Evolutionary conservation across 2,888 invertebrate species (phyloP), one percentile per base, ranked within the genome.

Genomic region (Caenorhabditis afra): DNA sequence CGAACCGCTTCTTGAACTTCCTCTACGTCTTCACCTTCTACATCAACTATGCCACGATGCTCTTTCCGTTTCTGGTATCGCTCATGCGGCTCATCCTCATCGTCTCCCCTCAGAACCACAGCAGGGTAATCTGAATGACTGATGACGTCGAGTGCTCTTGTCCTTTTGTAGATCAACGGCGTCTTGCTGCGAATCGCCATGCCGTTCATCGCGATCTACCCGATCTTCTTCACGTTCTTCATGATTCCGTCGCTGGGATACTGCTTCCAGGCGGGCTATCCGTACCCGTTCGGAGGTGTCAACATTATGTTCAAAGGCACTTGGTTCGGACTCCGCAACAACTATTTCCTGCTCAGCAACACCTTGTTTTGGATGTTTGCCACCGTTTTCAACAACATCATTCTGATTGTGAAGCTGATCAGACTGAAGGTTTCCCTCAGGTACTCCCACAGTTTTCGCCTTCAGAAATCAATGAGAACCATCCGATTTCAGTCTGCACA

Each of bases 31-130:
- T 35, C 23, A 64, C 77, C 3, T 64, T 55, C 39, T 77, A 77
- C 50, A 45, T 77, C 16, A 71, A 71, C 29, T 77, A 77, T 22
- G 37, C 59, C 16, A 59, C 55, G 3, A 71, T 77, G 71, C 11
- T 71, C 8, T 71, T 77, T 16, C 77, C 77, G 0, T 61, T 77
- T 29, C 37, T 77, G 3, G 22, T 77, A 3, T 65, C 68, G 0
- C 7, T 50, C 3, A 39, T 77, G 41, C 23, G 77, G 47, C 22
- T 77, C 0, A 16, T 77, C 5, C 65, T 68, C 5, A 47, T 77
- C 7, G 1, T 37, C 10, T 58, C 18, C 20, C 77, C 77, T 3
- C 58, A 39, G 23, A 70, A 23, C 0, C 77, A 77, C 12, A 12
- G 18, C 14, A 39, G 58, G 50, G 77, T 77, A 23, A 45, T 22